These are phyloP conservation scores for Cylloceria caligata DNA, from an alignment of 2,888 invertebrate genomes.

Conservation along the genomic window DNA sequence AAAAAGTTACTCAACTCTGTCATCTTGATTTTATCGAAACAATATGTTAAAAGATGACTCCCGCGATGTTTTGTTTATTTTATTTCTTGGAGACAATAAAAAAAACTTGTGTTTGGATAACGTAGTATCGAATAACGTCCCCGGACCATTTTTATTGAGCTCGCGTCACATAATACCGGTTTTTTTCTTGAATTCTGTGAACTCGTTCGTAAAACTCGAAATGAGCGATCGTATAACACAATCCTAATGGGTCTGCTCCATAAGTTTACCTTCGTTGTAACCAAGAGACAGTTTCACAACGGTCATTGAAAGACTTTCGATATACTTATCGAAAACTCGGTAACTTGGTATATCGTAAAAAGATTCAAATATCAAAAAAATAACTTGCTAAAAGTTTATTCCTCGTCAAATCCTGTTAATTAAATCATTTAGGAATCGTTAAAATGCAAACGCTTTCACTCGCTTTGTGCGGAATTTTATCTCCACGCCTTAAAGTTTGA, in stretches of 20 bases:
- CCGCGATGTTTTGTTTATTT: too few relatives aligned
- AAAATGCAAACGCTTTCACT: too few relatives aligned
- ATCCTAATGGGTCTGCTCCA: not conserved
- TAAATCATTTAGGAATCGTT: too few relatives aligned
- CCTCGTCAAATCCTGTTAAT: not conserved
- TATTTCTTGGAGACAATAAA: too few relatives aligned
- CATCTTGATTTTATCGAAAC: too few relatives aligned
- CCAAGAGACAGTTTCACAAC: not conserved
- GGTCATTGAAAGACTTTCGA: not conserved
- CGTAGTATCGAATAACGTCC: not conserved
- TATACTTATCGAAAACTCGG: not conserved
- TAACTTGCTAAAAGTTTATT: too few relatives aligned
- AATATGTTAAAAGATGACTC: too few relatives aligned
- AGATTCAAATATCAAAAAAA: not conserved
- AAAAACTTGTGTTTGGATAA: not conserved
- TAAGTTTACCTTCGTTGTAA: conserved; percentile 10
- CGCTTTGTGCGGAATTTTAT: too few relatives aligned
- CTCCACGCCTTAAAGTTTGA: too few relatives aligned
- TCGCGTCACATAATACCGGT: conserved; percentile 33
- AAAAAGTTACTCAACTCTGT: too few relatives aligned
- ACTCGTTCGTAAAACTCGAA: conserved; percentile 34
- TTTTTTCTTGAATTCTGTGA: conserved; percentile 16
- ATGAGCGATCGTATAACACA: conserved; percentile 19
- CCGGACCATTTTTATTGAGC: not conserved
- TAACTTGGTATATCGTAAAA: not conserved